Evolutionary conservation across 2,113 vertebrate species (phyloP), one percentile per base, ranked within the genome.

Genomic region (Protomyctophum bolini): DNA sequence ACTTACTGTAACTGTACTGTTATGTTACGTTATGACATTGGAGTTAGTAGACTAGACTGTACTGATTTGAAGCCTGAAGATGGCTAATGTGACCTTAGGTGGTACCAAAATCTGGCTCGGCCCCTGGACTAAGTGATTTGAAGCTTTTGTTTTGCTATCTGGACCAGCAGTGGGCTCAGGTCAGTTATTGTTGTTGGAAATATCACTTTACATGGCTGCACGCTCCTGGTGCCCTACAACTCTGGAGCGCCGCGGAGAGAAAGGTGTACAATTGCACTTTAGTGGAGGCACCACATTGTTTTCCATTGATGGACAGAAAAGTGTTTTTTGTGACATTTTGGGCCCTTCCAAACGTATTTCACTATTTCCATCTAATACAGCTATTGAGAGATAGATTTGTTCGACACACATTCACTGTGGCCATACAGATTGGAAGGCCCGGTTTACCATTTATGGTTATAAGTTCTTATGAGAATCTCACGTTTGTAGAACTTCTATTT

Each of bases 231-330:
- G 72, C 45, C 58, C 49, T 47, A 12, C n/a, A 48, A 58, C 63
- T 56, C 71, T 47, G 47, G 69, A 68, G 79, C 73, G 67, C 62
- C 79, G 77, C 82, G 67, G 83, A 68, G 69, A 74, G 67, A 63
- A 21, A 58, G 85, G 88, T 89, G 82, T 91, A 70, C 68, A 61
- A 71, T 91, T 90, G 79, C 91, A 66, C 62, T 63, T 58, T 67
- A 63, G 73, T 28, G 65, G 73, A 70, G 52, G 48, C 51, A 46
- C 28, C 7, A 11, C 14, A 66, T 11, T 61, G 12, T 9, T 55
- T 67, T 63, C 58, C 3, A 41, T 64, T 46, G 56, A 75, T 62
- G 58, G 54, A 57, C 12, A 66, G 29, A 59, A 68, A 74, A 46
- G 28, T 33, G 54, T 28, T n/a, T 58, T 58, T 51, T 2, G 50